These are phyloP conservation scores for Pterocles gutturalis DNA, from an alignment of 2,113 vertebrate genomes.

Conservation along the genomic window DNA sequence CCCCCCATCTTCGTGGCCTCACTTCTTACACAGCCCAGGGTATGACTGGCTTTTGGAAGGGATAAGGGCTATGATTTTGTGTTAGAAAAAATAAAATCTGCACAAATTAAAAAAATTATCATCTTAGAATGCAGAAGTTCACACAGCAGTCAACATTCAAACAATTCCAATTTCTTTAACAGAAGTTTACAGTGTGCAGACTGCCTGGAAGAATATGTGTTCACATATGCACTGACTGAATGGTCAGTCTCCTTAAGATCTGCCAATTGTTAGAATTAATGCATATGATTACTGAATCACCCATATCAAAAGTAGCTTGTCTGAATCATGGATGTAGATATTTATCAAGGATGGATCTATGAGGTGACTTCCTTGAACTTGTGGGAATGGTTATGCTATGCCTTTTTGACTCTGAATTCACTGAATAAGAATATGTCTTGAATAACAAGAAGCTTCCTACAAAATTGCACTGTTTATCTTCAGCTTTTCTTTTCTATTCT, in stretches of 20 bases:
- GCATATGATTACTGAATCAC: background rate
- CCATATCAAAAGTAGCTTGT: background rate
- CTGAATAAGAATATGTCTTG: background rate
- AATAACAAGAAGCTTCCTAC: background rate
- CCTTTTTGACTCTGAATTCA: background rate
- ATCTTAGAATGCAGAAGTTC: conserved; percentile 1
- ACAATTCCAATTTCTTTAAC: background rate
- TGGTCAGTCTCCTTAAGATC: background rate
- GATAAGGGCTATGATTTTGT: background rate
- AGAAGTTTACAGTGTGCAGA: background rate
- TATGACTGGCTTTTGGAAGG: background rate
- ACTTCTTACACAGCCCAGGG: background rate
- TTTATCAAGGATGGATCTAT: background rate
- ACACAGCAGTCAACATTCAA: background rate
- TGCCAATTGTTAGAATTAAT: background rate
- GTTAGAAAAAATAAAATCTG: conserved; percentile 38
- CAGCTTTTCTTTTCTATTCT: background rate
- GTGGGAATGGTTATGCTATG: background rate
- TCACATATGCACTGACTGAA: background rate
- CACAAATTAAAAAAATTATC: background rate
- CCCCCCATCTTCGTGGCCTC: too few species aligned
- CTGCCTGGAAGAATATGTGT: background rate
- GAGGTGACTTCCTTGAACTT: background rate
- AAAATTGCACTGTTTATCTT: background rate
- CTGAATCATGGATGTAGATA: background rate